Percentiles rank a stretch among this genome's conserved stretches.
phyloP scores from a whole-genome alignment of 2,888 invertebrate species.

The Thera obeliscata region DNA sequence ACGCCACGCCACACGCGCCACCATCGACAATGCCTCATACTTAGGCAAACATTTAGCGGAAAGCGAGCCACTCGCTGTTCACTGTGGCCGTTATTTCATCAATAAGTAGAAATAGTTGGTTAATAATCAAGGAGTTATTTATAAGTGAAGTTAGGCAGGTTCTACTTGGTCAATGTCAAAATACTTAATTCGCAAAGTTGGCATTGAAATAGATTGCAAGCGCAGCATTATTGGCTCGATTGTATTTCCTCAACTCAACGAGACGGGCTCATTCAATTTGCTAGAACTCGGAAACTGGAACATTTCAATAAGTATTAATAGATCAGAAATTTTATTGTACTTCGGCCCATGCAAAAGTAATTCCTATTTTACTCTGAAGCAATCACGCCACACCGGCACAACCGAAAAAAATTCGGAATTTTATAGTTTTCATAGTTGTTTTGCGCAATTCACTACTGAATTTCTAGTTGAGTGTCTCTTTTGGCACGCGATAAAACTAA shows the following conservation, averaged over 20 bases:
- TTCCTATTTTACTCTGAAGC: background rate
- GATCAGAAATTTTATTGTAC: too few species aligned
- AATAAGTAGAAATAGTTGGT: background rate
- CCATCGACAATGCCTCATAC: too few species aligned
- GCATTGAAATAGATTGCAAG: constrained; percentile 31
- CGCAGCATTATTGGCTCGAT: constrained; percentile 12
- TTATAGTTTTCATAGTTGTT: background rate
- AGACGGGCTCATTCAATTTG: constrained; percentile 9
- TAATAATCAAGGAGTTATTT: too few species aligned
- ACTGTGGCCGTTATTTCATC: background rate
- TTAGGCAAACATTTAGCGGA: too few species aligned
- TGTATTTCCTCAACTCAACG: constrained; percentile 22
- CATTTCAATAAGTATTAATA: background rate
- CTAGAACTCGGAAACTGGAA: constrained; percentile 4
- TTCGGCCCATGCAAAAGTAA: too few species aligned
- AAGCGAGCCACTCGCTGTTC: too few species aligned
- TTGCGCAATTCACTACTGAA: constrained; percentile 5
- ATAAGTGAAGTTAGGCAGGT: too few species aligned
- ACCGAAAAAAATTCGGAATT: background rate
- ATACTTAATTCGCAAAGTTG: constrained; percentile 31
- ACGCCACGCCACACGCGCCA: too few species aligned
- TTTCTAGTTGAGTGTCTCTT: constrained; percentile 1
- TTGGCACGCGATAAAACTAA: background rate
- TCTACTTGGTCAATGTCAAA: constrained; percentile 19
- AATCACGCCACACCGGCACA: background rate